Conservation (phyloP, 2,113 vertebrate species). For the Atrichornis clamosus region DNA sequence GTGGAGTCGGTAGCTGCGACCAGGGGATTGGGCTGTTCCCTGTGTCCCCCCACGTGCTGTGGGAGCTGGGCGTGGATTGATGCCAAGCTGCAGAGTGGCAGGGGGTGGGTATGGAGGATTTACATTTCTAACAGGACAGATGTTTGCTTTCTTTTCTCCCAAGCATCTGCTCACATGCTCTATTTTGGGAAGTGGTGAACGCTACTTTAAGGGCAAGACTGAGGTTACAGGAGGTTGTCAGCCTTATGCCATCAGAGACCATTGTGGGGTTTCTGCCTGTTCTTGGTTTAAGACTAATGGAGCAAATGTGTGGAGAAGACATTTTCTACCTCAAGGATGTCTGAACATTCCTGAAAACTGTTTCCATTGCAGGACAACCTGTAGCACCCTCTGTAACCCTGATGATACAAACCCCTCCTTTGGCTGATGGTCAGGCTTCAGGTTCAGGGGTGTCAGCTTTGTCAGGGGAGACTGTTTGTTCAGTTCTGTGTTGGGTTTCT, state of each 20-base stretch:
- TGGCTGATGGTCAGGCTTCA: background rate
- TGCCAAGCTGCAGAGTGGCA: background rate
- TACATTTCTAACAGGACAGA: background rate
- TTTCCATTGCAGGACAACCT: background rate
- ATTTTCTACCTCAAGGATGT: background rate
- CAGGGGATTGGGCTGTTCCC: accelerated
- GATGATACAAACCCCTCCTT: background rate
- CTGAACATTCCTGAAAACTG: background rate
- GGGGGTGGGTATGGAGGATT: background rate
- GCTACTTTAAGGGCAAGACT: background rate
- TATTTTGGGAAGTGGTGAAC: background rate
- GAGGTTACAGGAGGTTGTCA: background rate
- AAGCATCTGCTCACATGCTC: constrained; percentile 17
- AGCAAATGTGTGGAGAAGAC: background rate
- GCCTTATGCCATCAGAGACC: background rate
- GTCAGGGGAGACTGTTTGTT: background rate
- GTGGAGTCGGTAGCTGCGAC: background rate
- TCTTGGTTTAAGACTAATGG: background rate
- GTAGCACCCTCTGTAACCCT: background rate
- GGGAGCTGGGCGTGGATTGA: background rate
- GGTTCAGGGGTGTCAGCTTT: background rate
- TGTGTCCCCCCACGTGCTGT: background rate
- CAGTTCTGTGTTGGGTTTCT: background rate
- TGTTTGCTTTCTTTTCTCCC: constrained; percentile 3
- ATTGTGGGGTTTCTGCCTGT: background rate